Evolutionary conservation across 2,113 vertebrate genomes (phyloP).

Genomic region (Apodemus speciosus): DNA sequence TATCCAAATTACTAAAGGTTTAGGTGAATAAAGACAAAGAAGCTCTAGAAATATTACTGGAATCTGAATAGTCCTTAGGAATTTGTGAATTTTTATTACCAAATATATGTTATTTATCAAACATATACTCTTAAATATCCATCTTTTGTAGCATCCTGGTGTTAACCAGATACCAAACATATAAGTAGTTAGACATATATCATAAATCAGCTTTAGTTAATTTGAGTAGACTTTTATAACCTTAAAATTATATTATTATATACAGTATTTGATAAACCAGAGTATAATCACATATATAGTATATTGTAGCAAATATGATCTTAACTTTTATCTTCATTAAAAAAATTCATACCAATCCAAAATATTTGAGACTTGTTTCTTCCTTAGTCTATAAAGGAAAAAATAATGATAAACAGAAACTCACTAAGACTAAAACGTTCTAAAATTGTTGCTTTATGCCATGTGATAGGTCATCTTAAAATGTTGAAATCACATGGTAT

Average conservation of each 20-base stretch:
- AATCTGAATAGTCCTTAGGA: background rate
- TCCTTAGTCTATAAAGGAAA: background rate
- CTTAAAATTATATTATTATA: background rate
- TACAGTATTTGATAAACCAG: background rate
- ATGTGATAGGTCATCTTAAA: background rate
- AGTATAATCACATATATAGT: background rate
- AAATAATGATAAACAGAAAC: background rate
- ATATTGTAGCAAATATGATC: background rate
- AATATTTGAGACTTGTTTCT: background rate
- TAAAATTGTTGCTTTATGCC: background rate
- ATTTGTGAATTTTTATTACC: background rate
- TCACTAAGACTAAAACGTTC: background rate
- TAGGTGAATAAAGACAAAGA: background rate
- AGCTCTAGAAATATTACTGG: background rate
- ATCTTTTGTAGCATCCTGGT: background rate
- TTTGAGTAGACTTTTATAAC: background rate
- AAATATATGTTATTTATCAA: background rate
- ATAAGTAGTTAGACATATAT: background rate
- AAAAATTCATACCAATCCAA: background rate
- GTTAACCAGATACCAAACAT: background rate
- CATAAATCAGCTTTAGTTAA: background rate
- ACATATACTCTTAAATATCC: background rate
- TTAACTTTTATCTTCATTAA: background rate
- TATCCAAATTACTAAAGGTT: background rate
- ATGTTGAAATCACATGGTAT: background rate